A percentile compares a stretch with the other conserved stretches of the same genome.
Evolutionary conservation across 2,113 vertebrate genomes (phyloP).

Genomic region (Myxocyprinus asiaticus): DNA sequence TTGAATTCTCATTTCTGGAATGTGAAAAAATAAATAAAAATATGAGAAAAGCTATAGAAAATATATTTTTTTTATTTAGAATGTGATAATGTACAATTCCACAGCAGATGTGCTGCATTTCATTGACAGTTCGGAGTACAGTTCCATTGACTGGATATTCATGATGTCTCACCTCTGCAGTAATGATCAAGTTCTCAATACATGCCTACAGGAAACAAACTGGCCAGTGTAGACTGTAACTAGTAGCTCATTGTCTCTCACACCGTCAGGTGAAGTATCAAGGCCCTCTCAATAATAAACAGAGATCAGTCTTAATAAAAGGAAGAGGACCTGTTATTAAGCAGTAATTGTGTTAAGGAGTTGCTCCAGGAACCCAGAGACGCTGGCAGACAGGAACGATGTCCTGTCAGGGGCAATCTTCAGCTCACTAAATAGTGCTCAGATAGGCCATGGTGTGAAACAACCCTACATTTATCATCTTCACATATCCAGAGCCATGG

Average conservation of each 20-base stretch:
- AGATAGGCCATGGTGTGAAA: slow-evolving; percentile 49
- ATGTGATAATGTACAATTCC: background rate
- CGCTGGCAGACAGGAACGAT: slow-evolving; percentile 36
- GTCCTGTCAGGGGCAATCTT: slow-evolving; percentile 56
- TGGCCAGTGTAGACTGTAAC: slow-evolving; percentile 23
- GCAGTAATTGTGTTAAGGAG: slow-evolving; percentile 56
- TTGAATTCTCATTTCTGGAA: too few relatives aligned
- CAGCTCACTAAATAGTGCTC: slow-evolving; percentile 56
- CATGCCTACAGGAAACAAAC: slow-evolving; percentile 7
- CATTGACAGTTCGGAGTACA: background rate
- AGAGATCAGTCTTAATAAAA: slow-evolving; percentile 40
- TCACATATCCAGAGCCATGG: slow-evolving; percentile 40
- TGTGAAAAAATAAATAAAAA: too few relatives aligned
- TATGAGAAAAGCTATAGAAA: too few relatives aligned
- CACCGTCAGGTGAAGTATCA: slow-evolving; percentile 32
- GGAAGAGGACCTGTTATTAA: slow-evolving; percentile 47
- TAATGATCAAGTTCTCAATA: slow-evolving; percentile 2
- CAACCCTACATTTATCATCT: slow-evolving; percentile 54
- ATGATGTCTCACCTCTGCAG: slow-evolving; percentile 34
- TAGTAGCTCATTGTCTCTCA: slow-evolving; percentile 46
- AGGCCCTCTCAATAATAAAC: slow-evolving; percentile 46
- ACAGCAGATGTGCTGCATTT: background rate
- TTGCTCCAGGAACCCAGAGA: slow-evolving; percentile 33
- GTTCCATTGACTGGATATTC: slow-evolving; percentile 14
- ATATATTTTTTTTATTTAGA: too few relatives aligned